phyloP scores from a whole-genome alignment of 53 echinoderm and acorn worm species.

The Echinarachnius parma region DNA sequence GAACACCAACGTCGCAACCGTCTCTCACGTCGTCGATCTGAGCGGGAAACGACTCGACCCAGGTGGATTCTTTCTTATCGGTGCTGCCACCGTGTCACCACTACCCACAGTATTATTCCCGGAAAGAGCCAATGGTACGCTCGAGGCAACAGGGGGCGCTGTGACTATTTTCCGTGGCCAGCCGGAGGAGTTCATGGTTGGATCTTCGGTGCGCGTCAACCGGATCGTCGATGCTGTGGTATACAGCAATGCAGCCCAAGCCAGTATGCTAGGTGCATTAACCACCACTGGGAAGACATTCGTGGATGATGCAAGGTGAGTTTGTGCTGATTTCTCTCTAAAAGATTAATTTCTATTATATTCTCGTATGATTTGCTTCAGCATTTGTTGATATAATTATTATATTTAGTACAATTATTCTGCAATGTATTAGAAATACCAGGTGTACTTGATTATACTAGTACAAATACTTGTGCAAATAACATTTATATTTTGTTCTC shows the following conservation, averaged over 20 bases:
- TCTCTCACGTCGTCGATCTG: conserved; percentile 7
- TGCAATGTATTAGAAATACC: no score
- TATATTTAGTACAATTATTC: no score
- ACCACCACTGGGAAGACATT: conserved; percentile 1
- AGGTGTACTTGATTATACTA: no score
- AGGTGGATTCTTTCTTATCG: conserved; percentile 59
- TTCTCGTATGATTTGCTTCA: no score
- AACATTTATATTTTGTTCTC: no score
- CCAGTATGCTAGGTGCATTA: background rate
- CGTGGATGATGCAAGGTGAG: conserved; percentile 23
- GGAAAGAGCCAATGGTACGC: background rate
- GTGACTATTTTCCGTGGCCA: conserved; percentile 60
- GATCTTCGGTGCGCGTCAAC: conserved; percentile 28
- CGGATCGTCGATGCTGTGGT: conserved; percentile 74
- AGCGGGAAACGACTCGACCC: conserved; percentile 2
- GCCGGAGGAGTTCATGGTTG: conserved; percentile 36
- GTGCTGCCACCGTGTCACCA: conserved; percentile 44
- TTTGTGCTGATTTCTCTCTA: no score
- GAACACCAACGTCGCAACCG: background rate
- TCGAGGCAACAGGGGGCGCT: conserved; percentile 51
- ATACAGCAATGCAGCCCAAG: conserved; percentile 27
- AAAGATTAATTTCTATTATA: no score
- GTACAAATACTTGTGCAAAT: no score
- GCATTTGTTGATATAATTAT: no score
- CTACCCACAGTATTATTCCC: conserved; percentile 38